phyloP scores from a whole-genome alignment of 2,888 invertebrate species.

The Himalopsyche tibetana region DNA sequence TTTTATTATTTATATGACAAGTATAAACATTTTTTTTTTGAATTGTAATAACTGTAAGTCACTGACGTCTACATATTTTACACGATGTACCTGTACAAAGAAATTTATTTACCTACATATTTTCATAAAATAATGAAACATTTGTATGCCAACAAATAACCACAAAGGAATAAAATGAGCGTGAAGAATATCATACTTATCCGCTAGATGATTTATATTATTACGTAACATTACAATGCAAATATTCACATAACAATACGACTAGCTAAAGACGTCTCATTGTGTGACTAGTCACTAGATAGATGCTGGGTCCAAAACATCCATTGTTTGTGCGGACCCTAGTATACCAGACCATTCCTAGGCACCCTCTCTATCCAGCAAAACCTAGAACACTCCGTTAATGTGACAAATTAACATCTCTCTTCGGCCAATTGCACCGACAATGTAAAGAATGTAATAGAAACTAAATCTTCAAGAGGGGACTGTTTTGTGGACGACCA shows the following conservation, averaged over 20 bases:
- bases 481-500: background rate
- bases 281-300: constrained; percentile 48
- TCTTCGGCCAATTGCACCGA: constrained; percentile 64
- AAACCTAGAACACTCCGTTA: constrained; percentile 50
- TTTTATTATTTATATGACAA: no score
- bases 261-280: constrained; percentile 63
- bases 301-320: constrained; percentile 60
- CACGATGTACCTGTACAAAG: no score
- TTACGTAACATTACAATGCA: constrained; percentile 60
- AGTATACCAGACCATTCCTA: constrained; percentile 49
- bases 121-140: constrained; percentile 27
- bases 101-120: background rate
- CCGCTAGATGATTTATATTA: constrained; percentile 57
- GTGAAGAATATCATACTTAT: constrained; percentile 56
- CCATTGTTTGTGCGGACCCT: constrained; percentile 58
- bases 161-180: constrained; percentile 60
- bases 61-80: no score
- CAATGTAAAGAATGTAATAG: constrained; percentile 59
- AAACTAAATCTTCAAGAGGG: constrained; percentile 1
- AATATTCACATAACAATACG: constrained; percentile 58
- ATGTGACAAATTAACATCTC: constrained; percentile 66
- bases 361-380: constrained; percentile 24
- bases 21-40: no score
- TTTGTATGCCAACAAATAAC: constrained; percentile 41
- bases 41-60: no score